These are phyloP conservation scores for Girardia tigrina DNA, from an alignment of 2,888 invertebrate species.

Conservation along the genomic window DNA sequence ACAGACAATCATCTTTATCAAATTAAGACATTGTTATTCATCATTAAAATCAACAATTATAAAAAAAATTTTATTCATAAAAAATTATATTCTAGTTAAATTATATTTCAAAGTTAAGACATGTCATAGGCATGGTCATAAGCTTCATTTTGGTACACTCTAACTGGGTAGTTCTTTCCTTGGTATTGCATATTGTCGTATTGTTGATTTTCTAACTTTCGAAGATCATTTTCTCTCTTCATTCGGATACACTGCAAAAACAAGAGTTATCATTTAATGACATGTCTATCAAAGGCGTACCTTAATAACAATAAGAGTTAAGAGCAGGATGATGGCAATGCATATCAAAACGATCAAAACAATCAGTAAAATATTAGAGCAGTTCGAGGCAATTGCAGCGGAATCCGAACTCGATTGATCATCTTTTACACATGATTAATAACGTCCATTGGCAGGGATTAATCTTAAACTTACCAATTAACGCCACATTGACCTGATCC, in stretches of 20 bases:
- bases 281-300: neutral
- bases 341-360: neutral
- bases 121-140: neutral
- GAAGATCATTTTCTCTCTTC: neutral
- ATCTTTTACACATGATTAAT: too few species aligned
- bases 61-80: too few species aligned
- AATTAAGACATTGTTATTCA: too few species aligned
- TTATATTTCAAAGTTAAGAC: too few species aligned
- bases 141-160: slow-evolving; percentile 15
- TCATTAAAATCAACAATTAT: too few species aligned
- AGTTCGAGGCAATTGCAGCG: too few species aligned
- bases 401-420: too few species aligned
- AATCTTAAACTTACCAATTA: neutral
- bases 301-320: neutral
- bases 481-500: neutral
- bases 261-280: neutral
- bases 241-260: neutral
- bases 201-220: neutral
- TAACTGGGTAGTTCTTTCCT: neutral
- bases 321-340: neutral
- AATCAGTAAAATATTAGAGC: neutral
- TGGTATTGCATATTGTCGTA: neutral
- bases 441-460: neutral
- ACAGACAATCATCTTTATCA: too few species aligned
- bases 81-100: too few species aligned